phyloP scores from a whole-genome alignment of 2,888 invertebrate genomes.

The Fissipunctia ypsillon region DNA sequence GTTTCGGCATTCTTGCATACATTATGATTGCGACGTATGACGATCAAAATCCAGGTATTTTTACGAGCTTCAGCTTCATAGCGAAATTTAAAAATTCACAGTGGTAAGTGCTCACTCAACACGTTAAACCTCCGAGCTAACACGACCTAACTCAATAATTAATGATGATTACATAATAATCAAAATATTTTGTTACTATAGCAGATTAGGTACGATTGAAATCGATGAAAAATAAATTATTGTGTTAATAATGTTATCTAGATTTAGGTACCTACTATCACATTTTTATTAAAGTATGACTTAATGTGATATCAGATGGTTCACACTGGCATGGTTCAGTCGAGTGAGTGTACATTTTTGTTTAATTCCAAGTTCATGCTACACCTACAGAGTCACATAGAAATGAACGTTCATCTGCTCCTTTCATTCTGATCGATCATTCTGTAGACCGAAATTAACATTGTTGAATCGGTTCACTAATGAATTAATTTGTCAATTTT shows the following conservation, averaged over 20 bases:
- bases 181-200: neutral
- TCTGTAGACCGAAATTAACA: neutral
- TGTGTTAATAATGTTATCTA: neutral
- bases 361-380: neutral
- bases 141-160: neutral
- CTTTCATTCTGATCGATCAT: neutral
- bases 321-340: neutral
- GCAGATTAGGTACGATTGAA: neutral
- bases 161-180: neutral
- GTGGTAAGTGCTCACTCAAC: too few relatives aligned
- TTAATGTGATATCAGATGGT: neutral
- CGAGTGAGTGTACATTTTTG: neutral
- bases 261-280: neutral
- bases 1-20: too few relatives aligned
- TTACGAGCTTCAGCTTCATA: too few relatives aligned
- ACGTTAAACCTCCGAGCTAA: too few relatives aligned
- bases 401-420: neutral
- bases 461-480: neutral
- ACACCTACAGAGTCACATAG: neutral
- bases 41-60: too few relatives aligned
- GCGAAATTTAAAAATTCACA: too few relatives aligned
- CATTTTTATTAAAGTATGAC: neutral
- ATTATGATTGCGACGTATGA: too few relatives aligned
- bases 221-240: neutral
- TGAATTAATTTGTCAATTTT: neutral